Evolutionary conservation across 2,113 vertebrate genomes (phyloP), one percentile per base, ranked within the genome.

Genomic region (Gopherus flavomarginatus): DNA sequence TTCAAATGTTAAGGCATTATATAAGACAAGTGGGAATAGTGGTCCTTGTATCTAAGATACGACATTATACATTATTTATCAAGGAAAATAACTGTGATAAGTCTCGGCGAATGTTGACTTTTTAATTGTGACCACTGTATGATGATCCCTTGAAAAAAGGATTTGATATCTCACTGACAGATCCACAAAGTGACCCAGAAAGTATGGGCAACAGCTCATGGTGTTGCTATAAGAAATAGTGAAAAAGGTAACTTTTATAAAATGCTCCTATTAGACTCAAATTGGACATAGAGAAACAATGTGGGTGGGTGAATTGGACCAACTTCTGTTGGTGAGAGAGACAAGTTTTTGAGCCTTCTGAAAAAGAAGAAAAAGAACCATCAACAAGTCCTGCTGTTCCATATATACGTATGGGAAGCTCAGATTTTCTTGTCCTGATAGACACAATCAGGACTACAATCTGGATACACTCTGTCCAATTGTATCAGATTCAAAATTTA

Each of bases 381-480:
- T 19, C 85, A 50, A 81, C 3, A 49, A 85, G 54, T 59, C n/a
- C 50, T 82, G 27, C 31, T 89, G 31, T 72, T 94, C 42, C 83
- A 11, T 62, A 85, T 12, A 11, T 91, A 42, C 54, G 47, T 72
- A 87, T 14, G 4, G 87, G 49, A 53, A 42, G 27, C 85, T 3
- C 4, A 82, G 29, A 27, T 54, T 13, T 17, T 83, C 72, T 86
- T 42, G 4, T 62, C 42, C 82, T 90, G 13, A 44, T 26, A 72
- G 21, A 92, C 84, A 88, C 5, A 84, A 82, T 56, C 5, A n/a
- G 2, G 69, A 90, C 86, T 78, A 4, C 3, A 53, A 24, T 77
- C 17, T 0, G 3, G 1, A 16, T 49, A 3, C 5, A 0, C 22
- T 59, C 50, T 26, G 31, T 47, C 21, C 69, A 44, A 26, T 65